Evolutionary conservation across 1,140 invertebrate species (phyloP).

Genomic region (Palaemon carinicauda): DNA sequence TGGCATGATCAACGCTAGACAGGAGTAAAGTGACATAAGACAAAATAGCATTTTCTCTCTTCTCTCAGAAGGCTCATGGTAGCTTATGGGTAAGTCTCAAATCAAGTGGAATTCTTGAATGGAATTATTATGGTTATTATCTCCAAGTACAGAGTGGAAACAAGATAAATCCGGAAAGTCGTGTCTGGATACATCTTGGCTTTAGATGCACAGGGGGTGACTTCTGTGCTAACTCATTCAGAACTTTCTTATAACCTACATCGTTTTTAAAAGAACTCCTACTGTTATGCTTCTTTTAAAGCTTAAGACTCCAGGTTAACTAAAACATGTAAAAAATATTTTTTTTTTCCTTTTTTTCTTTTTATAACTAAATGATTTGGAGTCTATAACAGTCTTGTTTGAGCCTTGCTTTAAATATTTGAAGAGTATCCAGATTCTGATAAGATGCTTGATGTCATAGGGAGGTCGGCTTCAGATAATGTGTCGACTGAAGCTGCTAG

Average conservation of each 20-base stretch:
- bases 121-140: constrained; percentile 51
- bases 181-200: constrained; percentile 25
- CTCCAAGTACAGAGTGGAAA: constrained; percentile 36
- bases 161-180: constrained; percentile 5
- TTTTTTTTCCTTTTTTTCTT: background rate
- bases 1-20: background rate
- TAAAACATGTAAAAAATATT: background rate
- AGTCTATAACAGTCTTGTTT: background rate
- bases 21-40: background rate
- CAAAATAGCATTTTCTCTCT: background rate
- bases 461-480: constrained; percentile 66
- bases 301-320: too few relatives aligned
- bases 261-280: too few relatives aligned
- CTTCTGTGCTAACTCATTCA: background rate
- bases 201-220: background rate
- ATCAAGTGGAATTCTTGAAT: constrained; percentile 54
- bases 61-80: constrained; percentile 40
- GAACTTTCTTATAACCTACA: background rate
- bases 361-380: background rate
- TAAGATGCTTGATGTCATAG: constrained; percentile 59
- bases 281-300: too few relatives aligned
- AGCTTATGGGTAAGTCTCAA: constrained; percentile 41
- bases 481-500: constrained; percentile 66
- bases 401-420: constrained; percentile 44
- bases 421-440: constrained; percentile 59